Evolutionary conservation across 2,888 invertebrate genomes (phyloP).

Genomic region (Machimus atricapillus): DNA sequence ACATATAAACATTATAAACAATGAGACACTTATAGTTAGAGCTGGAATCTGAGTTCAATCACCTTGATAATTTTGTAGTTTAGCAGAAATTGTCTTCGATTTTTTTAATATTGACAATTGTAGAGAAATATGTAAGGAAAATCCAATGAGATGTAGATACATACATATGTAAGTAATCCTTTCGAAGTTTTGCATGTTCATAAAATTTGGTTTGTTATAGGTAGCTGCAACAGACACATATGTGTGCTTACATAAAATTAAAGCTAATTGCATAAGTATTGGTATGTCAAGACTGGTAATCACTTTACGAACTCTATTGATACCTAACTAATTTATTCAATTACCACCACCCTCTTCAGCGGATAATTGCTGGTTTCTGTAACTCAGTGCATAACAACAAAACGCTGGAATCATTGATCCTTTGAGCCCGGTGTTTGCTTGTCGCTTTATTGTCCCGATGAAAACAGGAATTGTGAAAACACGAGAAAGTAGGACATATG

Average conservation of each 20-base stretch:
- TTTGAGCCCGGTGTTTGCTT: constrained; percentile 39
- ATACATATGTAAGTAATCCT: no score
- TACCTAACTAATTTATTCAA: neutral
- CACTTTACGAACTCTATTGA: neutral
- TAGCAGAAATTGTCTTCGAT: no score
- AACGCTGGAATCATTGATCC: constrained; percentile 41
- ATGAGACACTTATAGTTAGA: no score
- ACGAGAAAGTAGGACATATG: neutral
- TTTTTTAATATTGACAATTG: no score
- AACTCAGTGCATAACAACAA: neutral
- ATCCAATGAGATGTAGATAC: no score
- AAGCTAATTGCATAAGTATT: neutral
- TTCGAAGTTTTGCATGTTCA: no score
- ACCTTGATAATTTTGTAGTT: no score
- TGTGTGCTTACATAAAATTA: neutral
- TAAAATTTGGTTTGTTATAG: no score
- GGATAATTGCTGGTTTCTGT: constrained; percentile 11
- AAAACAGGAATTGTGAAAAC: constrained; percentile 32
- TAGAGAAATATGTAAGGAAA: no score
- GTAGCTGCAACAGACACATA: neutral
- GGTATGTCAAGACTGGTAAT: neutral
- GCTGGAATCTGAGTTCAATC: no score
- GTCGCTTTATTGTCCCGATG: constrained; percentile 34
- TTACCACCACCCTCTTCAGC: neutral
- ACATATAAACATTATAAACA: no score